These are phyloP conservation scores for Hypsopygia costalis DNA, from an alignment of 2,888 invertebrate genomes.

Conservation along the genomic window DNA sequence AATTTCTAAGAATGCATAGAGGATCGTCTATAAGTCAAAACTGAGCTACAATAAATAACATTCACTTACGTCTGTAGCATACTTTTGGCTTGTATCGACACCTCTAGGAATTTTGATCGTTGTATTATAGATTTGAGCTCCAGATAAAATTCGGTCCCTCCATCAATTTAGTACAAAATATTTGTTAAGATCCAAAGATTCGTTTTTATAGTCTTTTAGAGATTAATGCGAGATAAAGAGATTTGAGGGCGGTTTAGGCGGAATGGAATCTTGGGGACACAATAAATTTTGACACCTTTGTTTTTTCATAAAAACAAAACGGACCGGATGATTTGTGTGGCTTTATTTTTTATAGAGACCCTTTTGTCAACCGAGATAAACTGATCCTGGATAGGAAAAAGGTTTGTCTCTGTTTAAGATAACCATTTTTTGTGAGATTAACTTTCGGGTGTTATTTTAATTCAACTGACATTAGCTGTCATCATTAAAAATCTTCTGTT, in stretches of 20 bases:
- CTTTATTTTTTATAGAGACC: slow-evolving; percentile 16
- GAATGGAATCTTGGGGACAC: slow-evolving; percentile 53
- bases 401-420: slow-evolving; percentile 3
- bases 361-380: slow-evolving; percentile 7
- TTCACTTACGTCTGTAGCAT: slow-evolving; percentile 49
- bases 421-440: neutral
- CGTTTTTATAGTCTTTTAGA: slow-evolving; percentile 70
- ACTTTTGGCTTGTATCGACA: slow-evolving; percentile 69
- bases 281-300: slow-evolving; percentile 66
- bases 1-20: slow-evolving; percentile 6
- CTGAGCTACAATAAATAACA: slow-evolving; percentile 37
- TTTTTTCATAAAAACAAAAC: slow-evolving; percentile 22
- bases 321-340: slow-evolving; percentile 24
- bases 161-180: slow-evolving; percentile 77
- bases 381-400: slow-evolving; percentile 10
- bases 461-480: too few species aligned
- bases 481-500: too few species aligned
- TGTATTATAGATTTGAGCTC: slow-evolving; percentile 55
- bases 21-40: slow-evolving; percentile 21
- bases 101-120: slow-evolving; percentile 77
- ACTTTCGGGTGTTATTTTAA: neutral
- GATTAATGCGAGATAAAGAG: slow-evolving; percentile 74
- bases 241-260: slow-evolving; percentile 58
- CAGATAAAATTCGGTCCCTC: slow-evolving; percentile 64
- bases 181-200: slow-evolving; percentile 72